These are phyloP conservation scores for Phymanthus crucifer DNA, from an alignment of 92 coral and sea anemone species.

Conservation along the genomic window DNA sequence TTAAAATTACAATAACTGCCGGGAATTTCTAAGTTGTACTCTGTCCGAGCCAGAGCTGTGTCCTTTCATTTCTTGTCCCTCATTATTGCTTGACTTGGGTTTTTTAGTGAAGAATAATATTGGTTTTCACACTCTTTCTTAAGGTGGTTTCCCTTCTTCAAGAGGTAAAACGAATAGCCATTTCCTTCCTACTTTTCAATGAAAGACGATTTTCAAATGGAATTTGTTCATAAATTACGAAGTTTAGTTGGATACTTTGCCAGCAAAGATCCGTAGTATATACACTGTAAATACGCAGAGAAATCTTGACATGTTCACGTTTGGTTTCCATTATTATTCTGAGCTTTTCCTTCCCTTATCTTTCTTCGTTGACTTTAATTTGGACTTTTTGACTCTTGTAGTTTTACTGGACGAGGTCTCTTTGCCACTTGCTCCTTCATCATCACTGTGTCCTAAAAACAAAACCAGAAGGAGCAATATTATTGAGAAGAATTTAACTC, in stretches of 20 bases:
- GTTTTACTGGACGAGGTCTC: neutral
- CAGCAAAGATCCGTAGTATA: slow-evolving; percentile 1
- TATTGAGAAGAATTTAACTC: neutral
- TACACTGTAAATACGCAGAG: neutral
- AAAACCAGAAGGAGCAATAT: neutral
- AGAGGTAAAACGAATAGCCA: too few species aligned
- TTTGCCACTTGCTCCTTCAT: neutral
- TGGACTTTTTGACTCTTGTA: neutral
- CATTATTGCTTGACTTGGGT: too few species aligned
- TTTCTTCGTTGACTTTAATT: neutral
- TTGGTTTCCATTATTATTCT: neutral
- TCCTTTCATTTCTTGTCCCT: too few species aligned
- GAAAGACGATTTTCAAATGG: too few species aligned
- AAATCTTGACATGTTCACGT: neutral
- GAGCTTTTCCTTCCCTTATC: neutral
- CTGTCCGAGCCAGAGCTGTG: too few species aligned
- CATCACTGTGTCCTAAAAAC: neutral
- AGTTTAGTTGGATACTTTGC: neutral
- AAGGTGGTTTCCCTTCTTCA: too few species aligned
- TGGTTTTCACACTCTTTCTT: too few species aligned
- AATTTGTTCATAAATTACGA: too few species aligned
- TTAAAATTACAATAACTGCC: neutral
- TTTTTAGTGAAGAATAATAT: too few species aligned
- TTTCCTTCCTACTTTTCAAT: too few species aligned
- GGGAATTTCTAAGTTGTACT: too few species aligned